Evolutionary conservation across 2,113 vertebrate species (phyloP).

Genomic region (Alethe diademata): DNA sequence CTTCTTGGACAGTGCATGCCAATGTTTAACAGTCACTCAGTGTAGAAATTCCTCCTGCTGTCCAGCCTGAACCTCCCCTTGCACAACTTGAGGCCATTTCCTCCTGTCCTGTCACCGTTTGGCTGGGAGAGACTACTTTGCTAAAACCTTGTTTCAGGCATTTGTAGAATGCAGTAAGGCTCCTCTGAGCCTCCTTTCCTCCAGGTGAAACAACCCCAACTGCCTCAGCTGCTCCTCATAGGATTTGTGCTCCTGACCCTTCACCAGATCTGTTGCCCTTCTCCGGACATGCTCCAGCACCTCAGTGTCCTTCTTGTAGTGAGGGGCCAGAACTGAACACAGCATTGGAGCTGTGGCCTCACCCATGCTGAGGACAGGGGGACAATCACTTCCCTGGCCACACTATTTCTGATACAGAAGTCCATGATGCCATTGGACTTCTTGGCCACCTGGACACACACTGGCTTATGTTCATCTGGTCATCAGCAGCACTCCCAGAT

Average conservation of each 20-base stretch:
- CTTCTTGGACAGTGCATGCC: background rate
- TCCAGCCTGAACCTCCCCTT: background rate
- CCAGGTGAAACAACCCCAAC: background rate
- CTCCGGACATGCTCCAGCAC: background rate
- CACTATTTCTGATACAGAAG: background rate
- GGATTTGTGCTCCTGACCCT: background rate
- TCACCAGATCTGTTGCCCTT: fast-evolving
- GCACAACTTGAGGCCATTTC: background rate
- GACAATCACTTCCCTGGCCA: background rate
- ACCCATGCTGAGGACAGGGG: background rate
- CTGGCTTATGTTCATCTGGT: background rate
- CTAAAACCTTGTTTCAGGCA: background rate
- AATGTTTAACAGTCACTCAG: background rate
- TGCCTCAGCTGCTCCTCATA: background rate
- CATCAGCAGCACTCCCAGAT: background rate
- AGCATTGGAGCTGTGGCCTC: background rate
- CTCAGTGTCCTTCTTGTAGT: background rate
- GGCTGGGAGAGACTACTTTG: background rate
- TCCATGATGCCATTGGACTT: background rate
- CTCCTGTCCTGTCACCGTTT: background rate
- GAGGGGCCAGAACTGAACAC: background rate
- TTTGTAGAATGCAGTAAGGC: background rate
- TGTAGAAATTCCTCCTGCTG: background rate
- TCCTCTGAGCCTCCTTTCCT: background rate
- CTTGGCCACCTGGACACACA: background rate